Evolutionary conservation across 1,140 invertebrate species (phyloP), one percentile per base, ranked within the genome.

Genomic region (Pseudomyrmex sp.): DNA sequence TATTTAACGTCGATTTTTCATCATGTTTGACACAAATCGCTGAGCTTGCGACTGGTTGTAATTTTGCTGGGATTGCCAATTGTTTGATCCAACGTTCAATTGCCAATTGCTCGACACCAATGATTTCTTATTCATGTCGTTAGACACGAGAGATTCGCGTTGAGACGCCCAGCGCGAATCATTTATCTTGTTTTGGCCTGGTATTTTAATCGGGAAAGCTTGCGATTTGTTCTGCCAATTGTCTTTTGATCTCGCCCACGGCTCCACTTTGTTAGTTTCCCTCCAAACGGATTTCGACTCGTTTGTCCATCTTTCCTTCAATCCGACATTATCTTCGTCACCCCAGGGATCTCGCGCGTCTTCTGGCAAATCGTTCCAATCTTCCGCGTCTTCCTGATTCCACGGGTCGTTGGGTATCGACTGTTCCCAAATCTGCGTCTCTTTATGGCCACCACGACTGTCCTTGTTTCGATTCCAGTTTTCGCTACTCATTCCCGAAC

Each of bases 321-420:
- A 18, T 9, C 66, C 82, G 20, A 73, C 13, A 76, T 61, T 79
- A 44, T 75, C 76, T 62, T 94, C 93, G 46, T 94, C 94, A 0
- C 91, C 93, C 94, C 94, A 94, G 23, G 94, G 94, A 89, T 94
- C 94, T 76, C 90, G 89, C 7, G 94, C 94, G 62, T 94, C 94
- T 72, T 94, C 94, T 0, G 94, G 93, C 26, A 94, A 85, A 82
- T 94, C 94, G 56, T 91, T 87, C 88, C 92, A 93, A 70, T 94
- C 94, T 0, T 94, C 93, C 72, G 92, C 93, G 20, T 88, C 18
- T 75, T 83, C 59, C 58, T 84, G 88, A 26, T 86, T 74, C 82
- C 87, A 80, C 5, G 13, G 59, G 12, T 90, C 83, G n/a, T 88
- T 90, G 35, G 26, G 20, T n/a, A 74, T n/a, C 18, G 13, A 3